A percentile compares a stretch with the other conserved stretches of the same genome.
phyloP scores from a whole-genome alignment of 2,113 vertebrate genomes.

The Sakesphorus luctuosus region DNA sequence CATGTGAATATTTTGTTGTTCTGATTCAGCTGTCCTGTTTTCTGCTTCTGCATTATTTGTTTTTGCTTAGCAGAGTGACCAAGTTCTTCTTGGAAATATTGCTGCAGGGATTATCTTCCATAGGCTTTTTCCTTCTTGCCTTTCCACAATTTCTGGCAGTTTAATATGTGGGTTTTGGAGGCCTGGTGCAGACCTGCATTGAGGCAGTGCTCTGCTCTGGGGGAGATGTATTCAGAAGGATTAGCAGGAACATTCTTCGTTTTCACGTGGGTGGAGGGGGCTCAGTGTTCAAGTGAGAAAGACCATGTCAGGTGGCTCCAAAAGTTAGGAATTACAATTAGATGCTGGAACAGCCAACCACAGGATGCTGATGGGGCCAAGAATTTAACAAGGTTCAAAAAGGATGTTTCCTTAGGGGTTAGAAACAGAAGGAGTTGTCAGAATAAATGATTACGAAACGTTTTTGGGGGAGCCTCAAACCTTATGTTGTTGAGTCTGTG shows the following conservation, averaged over 20 bases:
- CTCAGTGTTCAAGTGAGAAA: background rate
- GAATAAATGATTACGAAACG: slow-evolving; percentile 30
- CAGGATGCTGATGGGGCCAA: slow-evolving; percentile 48
- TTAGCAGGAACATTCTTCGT: background rate
- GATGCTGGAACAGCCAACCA: slow-evolving; percentile 42
- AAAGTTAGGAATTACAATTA: slow-evolving; percentile 57
- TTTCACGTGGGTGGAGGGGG: background rate
- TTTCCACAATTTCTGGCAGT: background rate
- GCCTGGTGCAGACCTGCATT: background rate
- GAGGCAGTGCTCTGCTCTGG: background rate
- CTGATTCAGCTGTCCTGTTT: background rate
- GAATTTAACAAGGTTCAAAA: slow-evolving; percentile 55
- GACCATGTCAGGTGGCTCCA: background rate
- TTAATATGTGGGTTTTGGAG: background rate
- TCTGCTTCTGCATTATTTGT: background rate
- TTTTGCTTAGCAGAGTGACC: background rate
- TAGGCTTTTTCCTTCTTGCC: background rate
- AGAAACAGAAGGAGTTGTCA: slow-evolving; percentile 42
- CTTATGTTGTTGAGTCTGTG: background rate
- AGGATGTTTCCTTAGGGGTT: slow-evolving; percentile 37
- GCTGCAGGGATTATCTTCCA: background rate
- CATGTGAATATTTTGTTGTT: background rate
- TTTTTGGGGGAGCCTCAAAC: slow-evolving; percentile 20
- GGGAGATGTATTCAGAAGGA: slow-evolving; percentile 28
- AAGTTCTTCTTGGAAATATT: background rate